Evolutionary conservation across 2,888 invertebrate genomes (phyloP), one percentile per base, ranked within the genome.

Genomic region (Octodonta nipae): DNA sequence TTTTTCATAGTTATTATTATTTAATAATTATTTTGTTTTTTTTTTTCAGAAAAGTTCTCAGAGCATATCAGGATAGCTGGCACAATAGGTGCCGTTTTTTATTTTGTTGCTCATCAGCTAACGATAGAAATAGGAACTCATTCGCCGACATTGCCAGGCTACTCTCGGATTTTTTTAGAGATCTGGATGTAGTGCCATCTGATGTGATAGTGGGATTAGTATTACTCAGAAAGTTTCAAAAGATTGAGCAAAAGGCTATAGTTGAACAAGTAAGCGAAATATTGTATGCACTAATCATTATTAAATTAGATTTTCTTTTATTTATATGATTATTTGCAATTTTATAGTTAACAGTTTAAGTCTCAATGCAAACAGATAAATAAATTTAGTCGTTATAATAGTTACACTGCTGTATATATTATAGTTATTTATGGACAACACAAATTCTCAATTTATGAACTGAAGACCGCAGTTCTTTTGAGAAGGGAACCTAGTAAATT

Each of bases 51-150:
- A 86, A 86, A 68, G 85, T 87, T 5, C 71, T 85, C 50, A 68
- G 84, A 42, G 83, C 84, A 24, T 87, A 87, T 60, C 83, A 86
- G 58, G 80, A 85, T 55, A 84, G 83, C 51, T 87, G 87, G 87
- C 81, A 86, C 58, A 75, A 80, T 55, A 68, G 87, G 42, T 84
- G 85, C 58, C 70, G 80, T 20, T 63, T 85, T 40, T 60, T 87
- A 6, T 86, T 86, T 54, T 87, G 86, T 56, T 87, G 86, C 57
- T 79, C 85, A 63, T 69, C 78, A 33, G 71, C 78, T 36, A 77
- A 78, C 15, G 84, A 85, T 51, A 70, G 79, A 37, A 80, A 75
- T 54, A 66, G 83, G 64, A 85, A 82, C 55, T 85, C 85, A 6
- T 85, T 87, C 55, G 73, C 83, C 13, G 86, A 87, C 56, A 83